Conservation (phyloP, 2,113 vertebrate species). For the Eidolon helvum region DNA sequence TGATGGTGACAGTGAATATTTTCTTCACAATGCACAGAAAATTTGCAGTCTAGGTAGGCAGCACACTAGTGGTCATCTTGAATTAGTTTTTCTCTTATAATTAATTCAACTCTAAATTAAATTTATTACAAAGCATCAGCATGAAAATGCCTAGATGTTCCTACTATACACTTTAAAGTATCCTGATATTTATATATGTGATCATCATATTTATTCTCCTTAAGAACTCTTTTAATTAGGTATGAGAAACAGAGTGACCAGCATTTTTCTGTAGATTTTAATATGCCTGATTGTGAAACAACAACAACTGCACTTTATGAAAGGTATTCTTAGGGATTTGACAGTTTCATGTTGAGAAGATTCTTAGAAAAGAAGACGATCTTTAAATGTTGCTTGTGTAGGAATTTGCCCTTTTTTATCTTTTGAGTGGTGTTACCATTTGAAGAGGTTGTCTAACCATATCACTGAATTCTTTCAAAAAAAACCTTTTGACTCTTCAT, state of each 20-base stretch:
- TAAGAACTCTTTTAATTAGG: neutral
- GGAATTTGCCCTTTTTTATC: neutral
- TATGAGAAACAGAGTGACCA: neutral
- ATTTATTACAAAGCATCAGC: neutral
- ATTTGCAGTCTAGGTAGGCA: neutral
- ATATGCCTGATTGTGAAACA: neutral
- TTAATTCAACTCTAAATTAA: neutral
- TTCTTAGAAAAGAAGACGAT: neutral
- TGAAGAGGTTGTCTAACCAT: neutral
- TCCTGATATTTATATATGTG: neutral
- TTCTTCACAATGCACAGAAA: neutral
- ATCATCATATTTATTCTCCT: neutral
- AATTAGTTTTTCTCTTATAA: neutral
- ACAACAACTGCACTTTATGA: neutral
- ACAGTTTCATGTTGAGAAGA: neutral
- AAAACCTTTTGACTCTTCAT: neutral
- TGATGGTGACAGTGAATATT: neutral
- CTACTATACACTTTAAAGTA: neutral
- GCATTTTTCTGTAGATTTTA: neutral
- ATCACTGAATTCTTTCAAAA: neutral
- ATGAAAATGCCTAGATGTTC: neutral
- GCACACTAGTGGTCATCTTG: neutral
- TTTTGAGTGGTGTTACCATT: neutral
- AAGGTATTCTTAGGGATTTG: neutral
- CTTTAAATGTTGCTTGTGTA: neutral